These are phyloP conservation scores for Tiphia femorata DNA, from an alignment of 2,888 invertebrate genomes.

Conservation along the genomic window DNA sequence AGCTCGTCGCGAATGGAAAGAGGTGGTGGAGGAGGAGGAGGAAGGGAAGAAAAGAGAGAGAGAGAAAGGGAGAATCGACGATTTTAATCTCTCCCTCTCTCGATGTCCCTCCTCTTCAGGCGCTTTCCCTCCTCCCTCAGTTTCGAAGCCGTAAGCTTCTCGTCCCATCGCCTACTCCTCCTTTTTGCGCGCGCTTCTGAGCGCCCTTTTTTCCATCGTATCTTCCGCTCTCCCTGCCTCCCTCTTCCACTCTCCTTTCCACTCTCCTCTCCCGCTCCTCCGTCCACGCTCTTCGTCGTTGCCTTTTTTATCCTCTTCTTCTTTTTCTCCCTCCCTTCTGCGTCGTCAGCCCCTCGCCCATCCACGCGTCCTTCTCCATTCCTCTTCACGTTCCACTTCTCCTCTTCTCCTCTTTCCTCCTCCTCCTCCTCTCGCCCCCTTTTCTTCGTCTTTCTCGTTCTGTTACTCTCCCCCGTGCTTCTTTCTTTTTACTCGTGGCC, in stretches of 20 bases:
- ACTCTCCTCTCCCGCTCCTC: constrained; percentile 3
- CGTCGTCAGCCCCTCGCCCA: not conserved
- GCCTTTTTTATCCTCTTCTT: too few species aligned
- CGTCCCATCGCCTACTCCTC: constrained; percentile 15
- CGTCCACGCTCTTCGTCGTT: too few species aligned
- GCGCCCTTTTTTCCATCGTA: not conserved
- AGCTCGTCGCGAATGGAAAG: too few species aligned
- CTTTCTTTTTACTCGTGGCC: not conserved
- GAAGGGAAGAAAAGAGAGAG: not conserved
- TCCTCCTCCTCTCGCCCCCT: constrained; percentile 8
- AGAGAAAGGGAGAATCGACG: constrained; percentile 39
- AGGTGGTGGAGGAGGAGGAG: not conserved
- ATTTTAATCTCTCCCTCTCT: constrained; percentile 47
- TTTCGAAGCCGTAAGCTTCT: constrained; percentile 25
- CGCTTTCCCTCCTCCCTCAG: constrained; percentile 6
- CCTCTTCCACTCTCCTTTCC: constrained; percentile 3
- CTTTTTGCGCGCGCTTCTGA: too few species aligned
- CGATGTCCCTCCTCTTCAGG: constrained; percentile 27
- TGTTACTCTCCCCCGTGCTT: constrained; percentile 8
- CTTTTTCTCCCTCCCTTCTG: not conserved
- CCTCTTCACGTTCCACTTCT: not conserved
- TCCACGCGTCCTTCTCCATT: too few species aligned
- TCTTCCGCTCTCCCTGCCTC: constrained; percentile 4
- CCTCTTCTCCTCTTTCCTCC: not conserved
- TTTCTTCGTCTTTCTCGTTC: constrained; percentile 3